phyloP scores from a whole-genome alignment of 2,113 vertebrate genomes.

The Leptosomus discolor region DNA sequence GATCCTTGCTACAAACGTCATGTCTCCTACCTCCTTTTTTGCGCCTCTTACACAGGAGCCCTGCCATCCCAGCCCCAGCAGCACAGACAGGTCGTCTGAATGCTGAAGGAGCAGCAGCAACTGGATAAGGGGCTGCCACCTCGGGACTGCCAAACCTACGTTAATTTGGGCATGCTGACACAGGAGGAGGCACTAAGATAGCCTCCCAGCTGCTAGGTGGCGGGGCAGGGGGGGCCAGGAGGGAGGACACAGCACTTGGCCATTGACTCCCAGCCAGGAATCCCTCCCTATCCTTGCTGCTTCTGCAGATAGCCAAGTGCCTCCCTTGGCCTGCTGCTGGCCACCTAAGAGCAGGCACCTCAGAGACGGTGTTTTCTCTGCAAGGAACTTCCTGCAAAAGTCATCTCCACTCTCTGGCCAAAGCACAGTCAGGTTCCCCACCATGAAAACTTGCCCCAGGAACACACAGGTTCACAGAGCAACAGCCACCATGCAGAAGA shows the following conservation, averaged over 20 bases:
- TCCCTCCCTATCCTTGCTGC: background rate
- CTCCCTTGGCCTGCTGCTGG: background rate
- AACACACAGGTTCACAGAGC: background rate
- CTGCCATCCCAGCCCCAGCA: conserved; percentile 73
- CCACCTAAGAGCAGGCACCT: background rate
- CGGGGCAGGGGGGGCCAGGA: background rate
- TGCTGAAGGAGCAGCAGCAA: background rate
- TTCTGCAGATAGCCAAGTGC: background rate
- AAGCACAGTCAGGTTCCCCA: background rate
- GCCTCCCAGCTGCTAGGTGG: background rate
- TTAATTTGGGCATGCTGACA: conserved; percentile 79
- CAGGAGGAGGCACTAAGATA: background rate
- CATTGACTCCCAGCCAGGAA: background rate
- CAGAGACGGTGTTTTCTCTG: background rate
- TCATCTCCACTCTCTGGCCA: background rate
- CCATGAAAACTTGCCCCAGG: rapidly evolving
- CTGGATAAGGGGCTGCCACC: conserved; percentile 50
- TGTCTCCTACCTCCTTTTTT: conserved; percentile 79
- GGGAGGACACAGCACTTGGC: background rate
- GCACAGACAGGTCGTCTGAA: background rate
- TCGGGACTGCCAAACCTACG: conserved; percentile 63
- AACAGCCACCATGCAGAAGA: background rate
- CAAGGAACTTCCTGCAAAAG: background rate
- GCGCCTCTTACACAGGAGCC: conserved; percentile 83
- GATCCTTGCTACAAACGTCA: background rate